Conservation (phyloP, 35 echinoderm and acorn worm genomes). For the Lytechinus variegatus region DNA sequence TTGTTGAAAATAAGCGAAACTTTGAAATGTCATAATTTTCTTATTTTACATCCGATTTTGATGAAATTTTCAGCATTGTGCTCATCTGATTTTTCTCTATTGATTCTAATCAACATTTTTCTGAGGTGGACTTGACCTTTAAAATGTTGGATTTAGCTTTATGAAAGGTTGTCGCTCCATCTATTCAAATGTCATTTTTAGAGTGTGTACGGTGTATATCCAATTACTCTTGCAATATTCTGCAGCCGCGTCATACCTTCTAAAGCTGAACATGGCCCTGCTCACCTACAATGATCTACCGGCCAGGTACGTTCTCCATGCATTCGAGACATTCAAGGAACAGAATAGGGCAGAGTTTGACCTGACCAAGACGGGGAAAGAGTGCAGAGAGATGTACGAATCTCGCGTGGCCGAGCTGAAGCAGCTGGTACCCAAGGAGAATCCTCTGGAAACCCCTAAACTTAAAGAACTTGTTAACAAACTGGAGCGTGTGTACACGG, state of each 20-base stretch:
- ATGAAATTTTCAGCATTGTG: no score
- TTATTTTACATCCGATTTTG: no score
- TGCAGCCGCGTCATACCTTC: conserved; percentile 45
- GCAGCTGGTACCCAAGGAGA: conserved; percentile 23
- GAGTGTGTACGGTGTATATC: no score
- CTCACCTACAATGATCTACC: conserved; percentile 63
- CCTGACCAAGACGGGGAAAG: background rate
- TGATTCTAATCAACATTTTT: no score
- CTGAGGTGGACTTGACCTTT: no score
- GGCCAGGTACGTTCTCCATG: conserved; percentile 43
- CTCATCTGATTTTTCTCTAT: no score
- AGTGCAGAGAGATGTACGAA: conserved; percentile 33
- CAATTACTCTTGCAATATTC: no score
- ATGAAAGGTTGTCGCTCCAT: no score
- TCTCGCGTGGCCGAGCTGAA: background rate
- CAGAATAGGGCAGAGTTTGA: background rate
- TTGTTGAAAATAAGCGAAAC: no score
- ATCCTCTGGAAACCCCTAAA: conserved; percentile 44
- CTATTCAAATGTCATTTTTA: no score
- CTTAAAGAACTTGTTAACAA: conserved; percentile 48
- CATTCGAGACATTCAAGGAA: conserved; percentile 55
- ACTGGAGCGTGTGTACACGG: conserved; percentile 33
- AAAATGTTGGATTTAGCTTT: no score
- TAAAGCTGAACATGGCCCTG: conserved; percentile 63
- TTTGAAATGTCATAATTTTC: no score